Conservation (phyloP, 1,140 invertebrate species). For the Ips nitidus region DNA sequence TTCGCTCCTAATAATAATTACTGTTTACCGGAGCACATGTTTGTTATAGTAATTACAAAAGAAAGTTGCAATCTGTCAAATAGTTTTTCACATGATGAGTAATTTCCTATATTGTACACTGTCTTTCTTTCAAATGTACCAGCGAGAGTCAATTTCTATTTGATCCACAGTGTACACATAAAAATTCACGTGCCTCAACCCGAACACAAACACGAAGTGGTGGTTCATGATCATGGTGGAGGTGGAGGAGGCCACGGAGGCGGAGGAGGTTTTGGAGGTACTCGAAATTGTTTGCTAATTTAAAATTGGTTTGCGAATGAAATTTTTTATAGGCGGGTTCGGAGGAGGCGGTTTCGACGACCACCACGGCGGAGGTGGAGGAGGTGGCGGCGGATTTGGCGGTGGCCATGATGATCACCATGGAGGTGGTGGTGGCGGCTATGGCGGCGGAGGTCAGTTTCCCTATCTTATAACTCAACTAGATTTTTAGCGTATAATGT, state of each 20-base stretch:
- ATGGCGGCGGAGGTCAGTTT: conserved; percentile 22
- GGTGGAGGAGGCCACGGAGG: conserved; percentile 33
- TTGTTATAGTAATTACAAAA: too few relatives aligned
- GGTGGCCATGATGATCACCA: conserved; percentile 35
- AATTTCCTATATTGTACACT: too few relatives aligned
- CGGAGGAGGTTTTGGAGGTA: conserved; percentile 29
- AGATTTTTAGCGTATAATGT: not conserved
- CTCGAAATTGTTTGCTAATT: not conserved
- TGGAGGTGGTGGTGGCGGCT: conserved; percentile 32
- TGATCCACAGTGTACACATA: conserved; percentile 46
- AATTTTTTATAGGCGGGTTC: conserved; percentile 22
- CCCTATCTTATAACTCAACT: not conserved
- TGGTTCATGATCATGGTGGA: conserved; percentile 23
- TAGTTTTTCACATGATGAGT: too few relatives aligned
- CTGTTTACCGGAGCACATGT: too few relatives aligned
- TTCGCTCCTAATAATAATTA: too few relatives aligned
- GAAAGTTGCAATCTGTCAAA: too few relatives aligned
- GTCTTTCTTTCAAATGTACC: too few relatives aligned
- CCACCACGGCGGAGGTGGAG: conserved; percentile 23
- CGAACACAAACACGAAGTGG: conserved; percentile 22
- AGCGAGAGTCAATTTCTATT: not conserved
- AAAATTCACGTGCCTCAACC: conserved; percentile 44
- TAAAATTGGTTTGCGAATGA: not conserved
- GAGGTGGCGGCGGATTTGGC: conserved; percentile 30
- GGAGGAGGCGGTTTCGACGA: conserved; percentile 35